Percentiles rank a stretch among this genome's conserved stretches.
These are phyloP conservation scores for Ypsolopha scabrella DNA, from an alignment of 2,888 invertebrate genomes.

Conservation along the genomic window DNA sequence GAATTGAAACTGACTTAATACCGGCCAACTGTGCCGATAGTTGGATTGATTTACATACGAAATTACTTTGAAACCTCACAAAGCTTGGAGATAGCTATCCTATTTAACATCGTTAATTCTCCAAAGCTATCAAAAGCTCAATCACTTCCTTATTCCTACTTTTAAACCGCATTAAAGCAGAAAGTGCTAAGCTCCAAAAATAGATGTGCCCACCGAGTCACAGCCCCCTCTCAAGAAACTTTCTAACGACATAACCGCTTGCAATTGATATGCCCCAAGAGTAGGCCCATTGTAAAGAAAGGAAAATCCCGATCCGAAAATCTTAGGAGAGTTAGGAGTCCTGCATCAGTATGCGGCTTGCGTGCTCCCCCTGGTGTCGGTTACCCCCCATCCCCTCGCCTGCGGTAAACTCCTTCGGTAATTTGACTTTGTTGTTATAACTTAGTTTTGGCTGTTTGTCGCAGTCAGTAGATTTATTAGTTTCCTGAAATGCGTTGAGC, in stretches of 20 bases:
- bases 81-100: too few species aligned
- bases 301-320: slow-evolving; percentile 69
- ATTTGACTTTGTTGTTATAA: slow-evolving; percentile 71
- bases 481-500: slow-evolving; percentile 50
- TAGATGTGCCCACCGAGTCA: slow-evolving; percentile 42
- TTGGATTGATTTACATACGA: too few species aligned
- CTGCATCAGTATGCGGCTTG: slow-evolving; percentile 58
- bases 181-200: slow-evolving; percentile 47
- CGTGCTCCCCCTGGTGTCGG: slow-evolving; percentile 52
- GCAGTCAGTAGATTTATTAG: slow-evolving; percentile 62
- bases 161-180: too few species aligned
- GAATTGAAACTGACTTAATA: slow-evolving; percentile 30
- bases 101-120: too few species aligned
- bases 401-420: slow-evolving; percentile 66
- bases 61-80: too few species aligned
- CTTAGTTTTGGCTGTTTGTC: slow-evolving; percentile 67
- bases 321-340: slow-evolving; percentile 61
- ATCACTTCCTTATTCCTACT: too few species aligned
- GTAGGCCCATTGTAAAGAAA: slow-evolving; percentile 71
- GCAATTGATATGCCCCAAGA: slow-evolving; percentile 70
- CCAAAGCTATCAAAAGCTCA: too few species aligned
- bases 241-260: slow-evolving; percentile 71
- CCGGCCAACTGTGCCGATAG: slow-evolving; percentile 32
- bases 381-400: slow-evolving; percentile 26
- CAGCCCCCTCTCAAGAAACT: slow-evolving; percentile 46